Evolutionary conservation across 2,888 invertebrate genomes (phyloP), one percentile per base, ranked within the genome.

Genomic region (Chaitophorus viminalis): DNA sequence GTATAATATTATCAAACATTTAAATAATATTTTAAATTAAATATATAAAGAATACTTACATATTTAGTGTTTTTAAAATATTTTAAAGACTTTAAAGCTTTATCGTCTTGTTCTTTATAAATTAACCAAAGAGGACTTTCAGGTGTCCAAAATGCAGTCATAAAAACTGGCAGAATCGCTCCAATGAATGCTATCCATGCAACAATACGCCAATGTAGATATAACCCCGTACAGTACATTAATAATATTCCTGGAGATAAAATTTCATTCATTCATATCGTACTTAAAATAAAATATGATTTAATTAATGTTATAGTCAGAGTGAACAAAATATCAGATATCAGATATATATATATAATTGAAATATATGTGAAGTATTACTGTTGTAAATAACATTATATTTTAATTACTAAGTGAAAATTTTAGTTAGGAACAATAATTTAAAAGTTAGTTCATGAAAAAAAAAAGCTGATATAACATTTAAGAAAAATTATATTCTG

Each of bases 111-210:
- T 25, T 68, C 81, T n/a, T 68, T 84, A 79, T 65, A 21, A 75
- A 89, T 76, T 29, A 89, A 36, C 89, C 89, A 89, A 46, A 89
- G 39, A 31, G 89, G 89, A 81, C 89, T 89, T 81, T 85, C 79
- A 33, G 89, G 86, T 79, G 85, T 81, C 85, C 85, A 89, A 60
- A 81, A 78, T 3, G 54, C 31, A n/a, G 86, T 89, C 81, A 86
- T 86, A 8, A 89, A 36, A 81, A 86, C 46, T 6, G 89, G 89
- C 1, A 89, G 11, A 65, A 85, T 36, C 11, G 79, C 89, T 17
- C 86, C 78, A 74, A 76, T 39, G 21, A 81, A 76, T 36, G 85
- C 72, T 68, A 89, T 85, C 86, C 89, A 87, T 3, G 89, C 89
- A 52, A 86, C 75, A 60, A 25, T 14, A 21, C 89, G 84, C 89